Evolutionary conservation across 2,797 vertebrate species (phyloP).

Genomic region (Xenentodon cancila): DNA sequence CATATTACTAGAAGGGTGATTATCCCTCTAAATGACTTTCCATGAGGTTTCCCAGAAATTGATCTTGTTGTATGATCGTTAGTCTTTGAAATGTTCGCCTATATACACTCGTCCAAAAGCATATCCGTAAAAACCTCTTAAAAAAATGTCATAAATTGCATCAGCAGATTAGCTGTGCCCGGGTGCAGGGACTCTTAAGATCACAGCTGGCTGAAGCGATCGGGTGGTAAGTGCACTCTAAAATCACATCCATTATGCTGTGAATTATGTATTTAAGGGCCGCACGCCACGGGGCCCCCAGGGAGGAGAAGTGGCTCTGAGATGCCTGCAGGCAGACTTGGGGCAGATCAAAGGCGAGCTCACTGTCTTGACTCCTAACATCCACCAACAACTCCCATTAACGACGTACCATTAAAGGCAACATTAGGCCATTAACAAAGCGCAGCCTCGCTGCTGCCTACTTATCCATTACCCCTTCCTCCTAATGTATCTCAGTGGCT

Average conservation of each 20-base stretch:
- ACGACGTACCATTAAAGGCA: conserved; percentile 76
- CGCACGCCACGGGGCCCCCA: conserved; percentile 33
- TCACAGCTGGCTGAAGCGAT: conserved; percentile 62
- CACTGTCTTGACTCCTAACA: conserved; percentile 52
- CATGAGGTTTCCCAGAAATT: conserved; percentile 73
- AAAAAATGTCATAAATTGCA: conserved; percentile 76
- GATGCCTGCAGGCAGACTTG: conserved; percentile 54
- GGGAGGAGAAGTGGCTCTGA: conserved; percentile 45
- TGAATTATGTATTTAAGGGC: conserved; percentile 85
- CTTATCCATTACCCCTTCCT: conserved; percentile 72
- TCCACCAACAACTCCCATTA: conserved; percentile 65
- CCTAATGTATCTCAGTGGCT: conserved; percentile 61
- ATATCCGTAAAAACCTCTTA: conserved; percentile 57
- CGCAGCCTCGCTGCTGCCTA: conserved; percentile 52
- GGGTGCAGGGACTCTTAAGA: conserved; percentile 65
- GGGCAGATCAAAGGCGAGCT: conserved; percentile 54
- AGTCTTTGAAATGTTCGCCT: conserved; percentile 70
- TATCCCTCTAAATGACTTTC: conserved; percentile 67
- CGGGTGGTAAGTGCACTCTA: conserved; percentile 82
- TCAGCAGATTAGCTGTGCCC: conserved; percentile 52
- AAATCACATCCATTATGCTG: conserved; percentile 81
- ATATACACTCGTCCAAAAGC: conserved; percentile 60
- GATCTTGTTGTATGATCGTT: conserved; percentile 75
- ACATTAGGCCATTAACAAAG: conserved; percentile 80
- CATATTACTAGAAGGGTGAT: conserved; percentile 62